Base-by-base conservation (phyloP, 2,888 invertebrate genomes). In the Chrysotoxum bicinctum region DNA sequence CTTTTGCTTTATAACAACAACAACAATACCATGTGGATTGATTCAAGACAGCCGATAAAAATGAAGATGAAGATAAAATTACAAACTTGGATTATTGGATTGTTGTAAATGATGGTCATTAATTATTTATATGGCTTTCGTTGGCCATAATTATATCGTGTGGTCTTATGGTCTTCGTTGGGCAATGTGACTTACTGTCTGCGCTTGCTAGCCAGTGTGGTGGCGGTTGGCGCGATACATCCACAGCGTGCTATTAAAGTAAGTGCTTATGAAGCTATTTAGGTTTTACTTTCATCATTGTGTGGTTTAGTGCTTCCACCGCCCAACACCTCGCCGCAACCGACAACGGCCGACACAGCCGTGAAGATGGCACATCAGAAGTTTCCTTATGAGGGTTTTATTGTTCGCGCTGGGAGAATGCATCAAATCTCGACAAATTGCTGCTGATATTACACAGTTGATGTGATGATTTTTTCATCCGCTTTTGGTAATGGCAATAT, bases 81-180 rank as follows among this genome's bases (percentile, higher is more conserved):
- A 72, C 84, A 79, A 80, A 75, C 70, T 54, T 68, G 82, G 78
- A 73, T 72, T 52, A 81, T 76, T 81, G 85, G 40, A 76, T 81
- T 78, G 69, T 85, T 66, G 85, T 76, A 76, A 85, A 85, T 80
- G 85, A 80, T 77, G 85, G 81, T 85, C 85, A 85, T 85, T 85
- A 77, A 85, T 85, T 81, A 85, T 85, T 85, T 85, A 85, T 85
- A 85, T 85, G 85, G 85, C 85, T 85, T 85, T 85, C 85, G 48
- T 81, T 85, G 76, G 68, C 85, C 85, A 85, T 81, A 85, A 85
- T 81, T 81, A 85, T 73, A 73, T 69, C 48, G 58, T 52, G 19
- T 21, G n/a, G 76, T 58, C 43, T 21, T 21, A 12, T 54, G 32
- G 74, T 43, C 60, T 45, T 56, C 35, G 37, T 45, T 30, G 32